Base-by-base conservation (phyloP, 2,888 invertebrate species). In the Cotesia congregata region DNA sequence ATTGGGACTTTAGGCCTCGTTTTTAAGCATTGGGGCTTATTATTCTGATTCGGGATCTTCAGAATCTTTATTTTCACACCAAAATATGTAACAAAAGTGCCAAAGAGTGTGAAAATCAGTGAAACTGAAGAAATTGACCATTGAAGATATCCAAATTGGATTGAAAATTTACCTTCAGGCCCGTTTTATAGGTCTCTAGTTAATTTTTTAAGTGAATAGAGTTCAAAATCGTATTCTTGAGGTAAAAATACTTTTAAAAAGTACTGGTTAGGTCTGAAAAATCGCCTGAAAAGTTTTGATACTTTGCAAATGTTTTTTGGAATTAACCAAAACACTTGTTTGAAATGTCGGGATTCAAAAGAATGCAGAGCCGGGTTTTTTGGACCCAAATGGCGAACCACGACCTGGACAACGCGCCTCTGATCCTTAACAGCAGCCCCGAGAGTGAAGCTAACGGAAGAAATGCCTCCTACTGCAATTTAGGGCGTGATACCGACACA, bases 301-400 rank as follows among this genome's bases (percentile, higher is more conserved):
- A 50, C 50, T 0, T 50, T 50, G 7, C 1, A 50, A 50, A 12
- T 2, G 1, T 7, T 7, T 50, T 50, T 12, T 7, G 2, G 12
- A 50, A 50, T 50, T 50, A 0, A 4, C 0, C 7, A 50, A 50
- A 50, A 30, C 12, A 2, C 30, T 30, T 30, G 30, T 65, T 3
- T n/a, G 12, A 30, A 30, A 65, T 65, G 65, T 12, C 39, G 12
- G 72, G 72, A 4, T 89, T 89, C 76, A 89, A 87, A 75, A 84
- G 89, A 72, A 82, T 84, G 76, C 88, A 86, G 78, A 89, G 89
- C 75, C 87, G 85, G 78, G 88, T 89, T 6, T 89, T 89, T 73
- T 89, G 88, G 88, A 79, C 82, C 3, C 86, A 86, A 70, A 89
- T 89, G 89, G 87, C 86, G 20, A 76, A 83, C 0, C 83, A 81